A percentile compares a stretch with the other conserved stretches of the same genome.
phyloP scores from a whole-genome alignment of 2,888 invertebrate genomes.

The Cheilosia scutellata region DNA sequence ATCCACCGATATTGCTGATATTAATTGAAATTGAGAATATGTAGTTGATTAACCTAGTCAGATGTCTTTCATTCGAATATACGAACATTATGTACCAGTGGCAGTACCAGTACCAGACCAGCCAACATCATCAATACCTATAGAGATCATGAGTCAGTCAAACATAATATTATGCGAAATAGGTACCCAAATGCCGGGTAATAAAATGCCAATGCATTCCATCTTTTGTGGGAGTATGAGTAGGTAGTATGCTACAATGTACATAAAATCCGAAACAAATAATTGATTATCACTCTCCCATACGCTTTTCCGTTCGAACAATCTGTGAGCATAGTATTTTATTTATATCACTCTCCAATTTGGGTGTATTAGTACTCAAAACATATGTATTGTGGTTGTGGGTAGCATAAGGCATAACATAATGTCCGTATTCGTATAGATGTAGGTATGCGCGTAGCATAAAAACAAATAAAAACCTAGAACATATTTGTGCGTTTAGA shows the following conservation, averaged over 20 bases:
- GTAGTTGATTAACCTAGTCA: constrained; percentile 18
- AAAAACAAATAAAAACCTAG: constrained; percentile 36
- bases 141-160: not conserved
- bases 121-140: too few species aligned
- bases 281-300: constrained; percentile 38
- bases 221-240: constrained; percentile 36
- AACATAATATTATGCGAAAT: not conserved
- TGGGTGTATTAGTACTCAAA: constrained; percentile 28
- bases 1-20: constrained; percentile 15
- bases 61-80: not conserved
- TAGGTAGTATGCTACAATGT: constrained; percentile 1
- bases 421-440: constrained; percentile 2
- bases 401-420: too few species aligned
- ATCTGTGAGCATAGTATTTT: constrained; percentile 45
- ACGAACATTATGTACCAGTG: not conserved
- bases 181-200: constrained; percentile 41
- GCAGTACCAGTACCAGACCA: too few species aligned
- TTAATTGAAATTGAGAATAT: constrained; percentile 32
- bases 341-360: constrained; percentile 55
- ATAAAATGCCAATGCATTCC: constrained; percentile 21
- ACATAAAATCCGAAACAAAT: constrained; percentile 33
- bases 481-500: constrained; percentile 15
- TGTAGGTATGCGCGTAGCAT: constrained; percentile 34
- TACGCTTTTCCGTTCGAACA: constrained; percentile 32
- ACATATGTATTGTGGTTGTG: constrained; percentile 8